These are phyloP conservation scores for Bambusicola thoracicus DNA, from an alignment of 2,113 vertebrate species.

Conservation along the genomic window DNA sequence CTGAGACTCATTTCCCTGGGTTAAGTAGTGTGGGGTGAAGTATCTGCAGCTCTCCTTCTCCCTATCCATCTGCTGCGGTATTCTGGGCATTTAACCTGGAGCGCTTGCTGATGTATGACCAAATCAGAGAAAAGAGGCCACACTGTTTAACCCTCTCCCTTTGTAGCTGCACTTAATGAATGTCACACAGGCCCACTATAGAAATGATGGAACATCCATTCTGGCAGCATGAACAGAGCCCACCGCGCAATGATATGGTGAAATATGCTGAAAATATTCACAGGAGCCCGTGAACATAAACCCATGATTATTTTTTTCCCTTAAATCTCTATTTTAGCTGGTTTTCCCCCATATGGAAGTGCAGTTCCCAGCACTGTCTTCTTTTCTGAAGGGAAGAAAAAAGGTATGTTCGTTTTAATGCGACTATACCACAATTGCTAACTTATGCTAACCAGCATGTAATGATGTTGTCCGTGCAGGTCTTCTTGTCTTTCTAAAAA, in stretches of 20 bases:
- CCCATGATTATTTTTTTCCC: conserved; percentile 56
- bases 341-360: not conserved
- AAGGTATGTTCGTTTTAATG: conserved; percentile 40
- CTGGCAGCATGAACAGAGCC: conserved; percentile 56
- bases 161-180: conserved; percentile 78
- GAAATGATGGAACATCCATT: conserved; percentile 77
- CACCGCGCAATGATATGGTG: conserved; percentile 67
- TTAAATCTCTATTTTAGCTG: conserved; percentile 61
- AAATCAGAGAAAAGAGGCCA: conserved; percentile 68
- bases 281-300: conserved; percentile 51
- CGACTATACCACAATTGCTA: not conserved
- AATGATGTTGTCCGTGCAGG: not conserved
- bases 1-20: conserved; percentile 69
- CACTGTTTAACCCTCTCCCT: conserved; percentile 70
- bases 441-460: conserved; percentile 3
- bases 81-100: conserved; percentile 53
- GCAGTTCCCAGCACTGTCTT: not conserved
- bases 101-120: conserved; percentile 54
- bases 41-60: conserved; percentile 65
- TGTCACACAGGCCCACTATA: conserved; percentile 73
- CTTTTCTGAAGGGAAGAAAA: not conserved
- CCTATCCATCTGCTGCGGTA: conserved; percentile 63
- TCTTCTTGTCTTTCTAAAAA: conserved; percentile 33
- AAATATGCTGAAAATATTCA: conserved; percentile 76
- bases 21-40: conserved; percentile 74